Evolutionary conservation across 2,888 invertebrate genomes (phyloP).

Genomic region (Nematopogon swammerdamellus): DNA sequence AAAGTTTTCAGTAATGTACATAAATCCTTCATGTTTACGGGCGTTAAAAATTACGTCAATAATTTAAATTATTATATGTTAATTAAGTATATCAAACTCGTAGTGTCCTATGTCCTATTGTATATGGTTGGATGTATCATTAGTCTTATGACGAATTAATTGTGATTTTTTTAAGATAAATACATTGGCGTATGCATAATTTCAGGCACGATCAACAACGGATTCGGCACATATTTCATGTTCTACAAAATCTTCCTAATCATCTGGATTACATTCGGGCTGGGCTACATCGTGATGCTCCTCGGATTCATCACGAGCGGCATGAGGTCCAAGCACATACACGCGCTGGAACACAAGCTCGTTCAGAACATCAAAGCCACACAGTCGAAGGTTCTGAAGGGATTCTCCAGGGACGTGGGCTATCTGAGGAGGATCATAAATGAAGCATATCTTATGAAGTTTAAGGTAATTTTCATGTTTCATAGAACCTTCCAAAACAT

Average conservation of each 20-base stretch:
- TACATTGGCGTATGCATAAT: too few relatives aligned
- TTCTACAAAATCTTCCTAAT: slow-evolving; percentile 80
- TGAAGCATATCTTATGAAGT: slow-evolving; percentile 77
- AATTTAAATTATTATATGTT: too few relatives aligned
- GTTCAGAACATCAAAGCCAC: slow-evolving; percentile 75
- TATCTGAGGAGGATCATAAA: slow-evolving; percentile 72
- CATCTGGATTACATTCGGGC: slow-evolving; percentile 87
- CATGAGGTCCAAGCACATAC: slow-evolving; percentile 70
- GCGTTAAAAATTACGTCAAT: too few relatives aligned
- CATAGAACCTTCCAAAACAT: neutral
- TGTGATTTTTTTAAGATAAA: too few relatives aligned
- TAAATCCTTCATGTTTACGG: too few relatives aligned
- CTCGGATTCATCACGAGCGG: slow-evolving; percentile 80
- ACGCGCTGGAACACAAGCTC: slow-evolving; percentile 71
- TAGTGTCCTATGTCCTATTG: too few relatives aligned
- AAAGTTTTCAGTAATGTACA: too few relatives aligned
- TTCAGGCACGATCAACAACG: slow-evolving; percentile 47
- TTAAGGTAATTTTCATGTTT: slow-evolving; percentile 77
- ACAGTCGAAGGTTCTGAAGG: slow-evolving; percentile 72
- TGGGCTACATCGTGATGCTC: slow-evolving; percentile 89
- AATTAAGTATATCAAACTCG: too few relatives aligned
- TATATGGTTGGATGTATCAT: too few relatives aligned
- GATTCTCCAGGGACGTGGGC: slow-evolving; percentile 71
- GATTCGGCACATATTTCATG: slow-evolving; percentile 56
- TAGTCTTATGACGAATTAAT: too few relatives aligned